Evolutionary conservation across 2,113 vertebrate genomes (phyloP).

Genomic region (Sinocyclocheilus anshuiensis): DNA sequence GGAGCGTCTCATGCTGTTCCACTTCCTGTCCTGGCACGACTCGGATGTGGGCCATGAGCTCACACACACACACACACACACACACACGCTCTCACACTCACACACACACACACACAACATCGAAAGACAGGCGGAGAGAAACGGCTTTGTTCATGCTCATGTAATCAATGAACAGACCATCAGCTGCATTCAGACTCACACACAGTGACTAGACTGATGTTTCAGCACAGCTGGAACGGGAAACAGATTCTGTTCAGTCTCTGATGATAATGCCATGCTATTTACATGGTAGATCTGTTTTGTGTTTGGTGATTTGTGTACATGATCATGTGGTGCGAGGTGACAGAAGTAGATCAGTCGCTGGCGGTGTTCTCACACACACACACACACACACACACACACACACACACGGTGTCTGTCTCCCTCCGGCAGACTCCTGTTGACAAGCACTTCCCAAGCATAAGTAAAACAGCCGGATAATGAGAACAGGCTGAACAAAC

Average conservation of each 20-base stretch:
- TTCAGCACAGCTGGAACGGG: too few relatives aligned
- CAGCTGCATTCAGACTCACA: background rate
- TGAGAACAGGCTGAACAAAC: too few relatives aligned
- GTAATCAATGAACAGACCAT: slow-evolving; percentile 3
- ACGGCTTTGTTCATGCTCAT: background rate
- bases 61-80: background rate
- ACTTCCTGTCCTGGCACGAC: slow-evolving; percentile 38
- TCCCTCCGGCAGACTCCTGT: too few relatives aligned
- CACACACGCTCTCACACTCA: background rate
- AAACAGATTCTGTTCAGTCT: background rate
- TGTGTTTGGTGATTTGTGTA: background rate
- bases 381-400: too few relatives aligned
- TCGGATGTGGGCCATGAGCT: background rate
- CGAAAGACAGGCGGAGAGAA: background rate
- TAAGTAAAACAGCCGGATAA: too few relatives aligned
- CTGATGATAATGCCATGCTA: too few relatives aligned
- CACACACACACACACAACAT: too few relatives aligned
- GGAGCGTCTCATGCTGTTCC: slow-evolving; percentile 5
- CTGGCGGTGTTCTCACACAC: background rate
- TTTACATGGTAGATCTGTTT: background rate
- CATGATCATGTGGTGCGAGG: background rate
- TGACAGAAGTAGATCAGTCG: slow-evolving; percentile 4
- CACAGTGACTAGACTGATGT: background rate
- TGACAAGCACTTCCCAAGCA: too few relatives aligned
- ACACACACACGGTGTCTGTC: too few relatives aligned